A percentile compares a stretch with the other conserved stretches of the same genome.
Evolutionary conservation across 2,888 invertebrate genomes (phyloP).

Genomic region (Pterostichus madidus): DNA sequence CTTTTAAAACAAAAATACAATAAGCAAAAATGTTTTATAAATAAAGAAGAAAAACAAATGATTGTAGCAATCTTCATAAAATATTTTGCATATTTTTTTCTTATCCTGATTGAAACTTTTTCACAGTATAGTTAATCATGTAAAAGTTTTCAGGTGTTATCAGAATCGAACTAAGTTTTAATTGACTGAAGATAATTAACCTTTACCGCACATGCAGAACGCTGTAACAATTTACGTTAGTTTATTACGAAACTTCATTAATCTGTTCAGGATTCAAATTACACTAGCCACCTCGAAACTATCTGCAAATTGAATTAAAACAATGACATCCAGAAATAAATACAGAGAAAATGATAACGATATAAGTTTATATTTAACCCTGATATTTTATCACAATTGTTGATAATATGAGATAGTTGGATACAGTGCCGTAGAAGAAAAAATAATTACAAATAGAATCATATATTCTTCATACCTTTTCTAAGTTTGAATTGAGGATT

Average conservation of each 20-base stretch:
- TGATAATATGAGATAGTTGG: slow-evolving; percentile 15
- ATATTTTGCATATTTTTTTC: background rate
- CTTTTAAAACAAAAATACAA: slow-evolving; percentile 29
- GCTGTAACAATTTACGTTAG: background rate
- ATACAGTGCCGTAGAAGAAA: slow-evolving; percentile 1
- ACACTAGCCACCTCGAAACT: background rate
- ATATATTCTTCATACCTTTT: no score
- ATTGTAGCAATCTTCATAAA: no score
- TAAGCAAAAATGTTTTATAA: background rate
- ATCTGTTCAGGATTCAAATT: slow-evolving; percentile 8
- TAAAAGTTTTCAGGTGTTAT: slow-evolving; percentile 31
- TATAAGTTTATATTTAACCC: slow-evolving; percentile 33
- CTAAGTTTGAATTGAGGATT: no score
- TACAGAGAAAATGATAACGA: slow-evolving; percentile 24
- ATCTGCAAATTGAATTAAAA: slow-evolving; percentile 14
- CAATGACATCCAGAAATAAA: slow-evolving; percentile 15
- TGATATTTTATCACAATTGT: slow-evolving; percentile 11
- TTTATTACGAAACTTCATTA: slow-evolving; percentile 22
- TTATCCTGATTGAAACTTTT: slow-evolving; percentile 28
- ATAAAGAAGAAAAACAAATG: background rate
- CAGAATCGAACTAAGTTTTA: slow-evolving; percentile 42
- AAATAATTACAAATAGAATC: background rate
- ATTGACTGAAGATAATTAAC: slow-evolving; percentile 41
- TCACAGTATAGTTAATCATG: background rate
- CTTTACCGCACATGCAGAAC: slow-evolving; percentile 21